These are phyloP conservation scores for Oligia latruncula DNA, from an alignment of 2,888 invertebrate genomes.

Conservation along the genomic window DNA sequence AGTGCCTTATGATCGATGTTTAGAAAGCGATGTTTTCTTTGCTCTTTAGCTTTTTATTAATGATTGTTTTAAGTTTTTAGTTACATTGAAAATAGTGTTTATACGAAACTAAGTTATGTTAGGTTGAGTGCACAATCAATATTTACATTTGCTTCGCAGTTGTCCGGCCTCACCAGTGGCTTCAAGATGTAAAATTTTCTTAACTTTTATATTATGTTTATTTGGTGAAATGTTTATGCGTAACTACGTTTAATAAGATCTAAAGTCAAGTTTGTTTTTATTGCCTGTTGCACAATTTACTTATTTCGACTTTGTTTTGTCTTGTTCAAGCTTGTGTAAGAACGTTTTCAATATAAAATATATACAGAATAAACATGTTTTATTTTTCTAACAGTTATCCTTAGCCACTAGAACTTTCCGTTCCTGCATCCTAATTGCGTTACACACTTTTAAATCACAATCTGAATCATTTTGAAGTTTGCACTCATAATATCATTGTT, in stretches of 20 bases:
- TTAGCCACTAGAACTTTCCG: not conserved
- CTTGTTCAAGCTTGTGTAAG: slow-evolving; percentile 81
- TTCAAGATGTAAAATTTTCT: slow-evolving; percentile 64
- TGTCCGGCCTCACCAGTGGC: slow-evolving; percentile 55
- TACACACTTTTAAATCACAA: not conserved
- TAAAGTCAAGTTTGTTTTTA: slow-evolving; percentile 73
- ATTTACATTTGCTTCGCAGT: slow-evolving; percentile 53
- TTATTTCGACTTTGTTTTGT: slow-evolving; percentile 78
- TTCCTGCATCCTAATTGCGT: not conserved
- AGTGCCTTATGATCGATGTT: slow-evolving; percentile 79
- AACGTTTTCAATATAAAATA: slow-evolving; percentile 75
- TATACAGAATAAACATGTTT: slow-evolving; percentile 50
- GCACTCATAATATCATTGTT: not conserved
- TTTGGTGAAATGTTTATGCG: slow-evolving; percentile 77
- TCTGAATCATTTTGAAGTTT: not conserved
- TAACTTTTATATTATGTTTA: slow-evolving; percentile 59
- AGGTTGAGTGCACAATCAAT: slow-evolving; percentile 64
- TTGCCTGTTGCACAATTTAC: slow-evolving; percentile 83
- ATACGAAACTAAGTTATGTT: slow-evolving; percentile 59
- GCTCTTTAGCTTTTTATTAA: slow-evolving; percentile 47
- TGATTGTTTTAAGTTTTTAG: slow-evolving; percentile 59
- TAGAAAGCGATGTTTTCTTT: slow-evolving; percentile 57
- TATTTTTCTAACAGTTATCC: slow-evolving; percentile 28
- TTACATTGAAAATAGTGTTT: slow-evolving; percentile 56
- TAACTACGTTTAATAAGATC: slow-evolving; percentile 67